Evolutionary conservation across 2,888 invertebrate genomes (phyloP).

Genomic region (Nebria salina): DNA sequence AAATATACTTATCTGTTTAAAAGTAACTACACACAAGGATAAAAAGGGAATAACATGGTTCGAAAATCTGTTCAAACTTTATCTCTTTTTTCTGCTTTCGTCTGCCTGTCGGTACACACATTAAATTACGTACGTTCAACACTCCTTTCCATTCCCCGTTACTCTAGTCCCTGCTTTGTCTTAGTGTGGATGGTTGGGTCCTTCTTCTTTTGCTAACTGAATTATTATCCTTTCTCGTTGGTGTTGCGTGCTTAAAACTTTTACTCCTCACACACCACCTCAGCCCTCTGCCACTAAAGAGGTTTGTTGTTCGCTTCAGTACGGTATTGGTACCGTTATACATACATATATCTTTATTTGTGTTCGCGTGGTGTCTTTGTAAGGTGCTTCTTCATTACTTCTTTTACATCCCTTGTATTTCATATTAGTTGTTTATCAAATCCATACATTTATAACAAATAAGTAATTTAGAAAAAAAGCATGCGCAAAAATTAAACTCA

Average conservation of each 20-base stretch:
- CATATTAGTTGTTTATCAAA: too few relatives aligned
- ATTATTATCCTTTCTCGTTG: constrained; percentile 58
- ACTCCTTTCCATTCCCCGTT: constrained; percentile 11
- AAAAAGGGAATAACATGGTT: constrained; percentile 11
- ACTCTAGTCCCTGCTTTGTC: background rate
- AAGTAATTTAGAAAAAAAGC: too few relatives aligned
- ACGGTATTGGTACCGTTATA: background rate
- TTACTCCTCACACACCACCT: constrained; percentile 48
- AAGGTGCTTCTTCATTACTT: too few relatives aligned
- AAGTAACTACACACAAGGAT: too few relatives aligned
- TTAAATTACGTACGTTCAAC: constrained; percentile 36
- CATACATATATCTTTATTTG: constrained; percentile 9
- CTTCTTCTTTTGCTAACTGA: constrained; percentile 57
- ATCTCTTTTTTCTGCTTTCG: constrained; percentile 2
- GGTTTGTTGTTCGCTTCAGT: background rate
- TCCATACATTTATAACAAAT: too few relatives aligned
- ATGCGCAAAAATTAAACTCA: too few relatives aligned
- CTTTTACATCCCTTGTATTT: too few relatives aligned
- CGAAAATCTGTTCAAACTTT: constrained; percentile 29
- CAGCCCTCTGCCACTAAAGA: background rate
- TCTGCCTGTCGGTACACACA: constrained; percentile 15
- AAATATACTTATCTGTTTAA: too few relatives aligned
- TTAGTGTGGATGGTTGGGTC: constrained; percentile 50
- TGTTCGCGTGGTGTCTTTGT: background rate
- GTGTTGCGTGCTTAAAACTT: constrained; percentile 54